A percentile compares a stretch with the other conserved stretches of the same genome.
These are phyloP conservation scores for Ceriagrion tenellum DNA, from an alignment of 2,888 invertebrate genomes.

Conservation along the genomic window DNA sequence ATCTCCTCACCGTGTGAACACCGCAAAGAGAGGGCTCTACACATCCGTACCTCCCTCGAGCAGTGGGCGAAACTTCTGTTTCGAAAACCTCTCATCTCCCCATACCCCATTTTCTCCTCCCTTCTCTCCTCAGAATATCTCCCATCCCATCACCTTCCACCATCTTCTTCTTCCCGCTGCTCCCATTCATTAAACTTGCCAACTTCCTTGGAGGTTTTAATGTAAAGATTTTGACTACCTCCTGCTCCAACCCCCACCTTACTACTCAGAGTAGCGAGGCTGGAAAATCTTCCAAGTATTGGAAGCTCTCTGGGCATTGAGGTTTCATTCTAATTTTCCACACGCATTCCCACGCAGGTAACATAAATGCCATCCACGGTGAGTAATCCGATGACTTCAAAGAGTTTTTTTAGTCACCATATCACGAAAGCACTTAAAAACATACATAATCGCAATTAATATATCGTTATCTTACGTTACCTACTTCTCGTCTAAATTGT, in stretches of 20 bases:
- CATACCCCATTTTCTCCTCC: background rate
- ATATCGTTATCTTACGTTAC: background rate
- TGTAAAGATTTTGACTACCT: background rate
- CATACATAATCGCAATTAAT: background rate
- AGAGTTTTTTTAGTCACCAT: too few species aligned
- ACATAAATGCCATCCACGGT: background rate
- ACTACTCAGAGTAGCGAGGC: background rate
- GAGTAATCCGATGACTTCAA: too few species aligned
- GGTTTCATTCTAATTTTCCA: background rate
- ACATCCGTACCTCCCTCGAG: background rate
- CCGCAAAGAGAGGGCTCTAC: background rate
- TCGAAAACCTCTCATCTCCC: slow-evolving; percentile 37
- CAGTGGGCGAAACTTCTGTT: background rate
- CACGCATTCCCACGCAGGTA: background rate
- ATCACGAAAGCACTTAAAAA: background rate
- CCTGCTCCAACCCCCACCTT: background rate
- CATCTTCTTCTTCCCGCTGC: background rate
- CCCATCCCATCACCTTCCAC: background rate
- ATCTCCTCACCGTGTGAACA: background rate
- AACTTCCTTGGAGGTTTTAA: background rate
- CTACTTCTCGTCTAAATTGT: too few species aligned
- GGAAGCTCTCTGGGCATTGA: background rate
- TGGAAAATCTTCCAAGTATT: background rate
- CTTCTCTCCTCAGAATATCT: background rate
- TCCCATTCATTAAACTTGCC: slow-evolving; percentile 19